Percentiles rank a stretch among this genome's conserved stretches.
Evolutionary conservation across 2,797 vertebrate genomes (phyloP).

Genomic region (Steatocranus sp.): DNA sequence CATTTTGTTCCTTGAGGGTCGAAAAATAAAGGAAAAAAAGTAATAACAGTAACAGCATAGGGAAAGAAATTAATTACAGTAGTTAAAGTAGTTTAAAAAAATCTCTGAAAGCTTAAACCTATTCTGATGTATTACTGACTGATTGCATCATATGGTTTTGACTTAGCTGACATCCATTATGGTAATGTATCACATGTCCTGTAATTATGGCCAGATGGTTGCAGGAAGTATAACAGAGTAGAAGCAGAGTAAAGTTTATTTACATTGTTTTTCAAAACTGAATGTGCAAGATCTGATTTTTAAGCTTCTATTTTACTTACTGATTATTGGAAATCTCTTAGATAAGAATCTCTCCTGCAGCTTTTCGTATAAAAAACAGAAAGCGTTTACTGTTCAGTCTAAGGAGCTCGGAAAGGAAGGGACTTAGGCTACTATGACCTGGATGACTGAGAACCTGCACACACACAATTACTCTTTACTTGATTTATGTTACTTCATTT

Average conservation of each 20-base stretch:
- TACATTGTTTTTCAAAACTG: constrained; percentile 6
- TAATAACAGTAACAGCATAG: not conserved
- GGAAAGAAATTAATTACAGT: not conserved
- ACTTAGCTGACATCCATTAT: constrained; percentile 46
- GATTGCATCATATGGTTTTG: constrained; percentile 54
- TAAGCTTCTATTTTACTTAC: not conserved
- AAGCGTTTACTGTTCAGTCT: not conserved
- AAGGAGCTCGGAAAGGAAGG: not conserved
- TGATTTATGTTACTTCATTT: not conserved
- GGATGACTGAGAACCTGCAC: not conserved
- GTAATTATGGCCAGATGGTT: constrained; percentile 63
- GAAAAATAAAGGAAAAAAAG: not conserved
- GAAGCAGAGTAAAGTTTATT: not conserved
- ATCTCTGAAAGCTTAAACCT: not conserved
- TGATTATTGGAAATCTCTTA: not conserved
- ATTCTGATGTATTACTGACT: constrained; percentile 17
- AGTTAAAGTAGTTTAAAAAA: not conserved
- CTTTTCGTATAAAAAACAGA: fast-evolving
- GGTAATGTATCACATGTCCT: constrained; percentile 50
- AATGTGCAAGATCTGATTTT: not conserved
- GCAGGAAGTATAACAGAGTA: not conserved
- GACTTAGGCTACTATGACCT: not conserved
- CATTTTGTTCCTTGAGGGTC: not conserved
- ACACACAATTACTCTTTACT: not conserved
- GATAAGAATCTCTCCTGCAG: not conserved